Base-by-base conservation (phyloP, 2,113 vertebrate genomes). In the Corythoichthys intestinalis region DNA sequence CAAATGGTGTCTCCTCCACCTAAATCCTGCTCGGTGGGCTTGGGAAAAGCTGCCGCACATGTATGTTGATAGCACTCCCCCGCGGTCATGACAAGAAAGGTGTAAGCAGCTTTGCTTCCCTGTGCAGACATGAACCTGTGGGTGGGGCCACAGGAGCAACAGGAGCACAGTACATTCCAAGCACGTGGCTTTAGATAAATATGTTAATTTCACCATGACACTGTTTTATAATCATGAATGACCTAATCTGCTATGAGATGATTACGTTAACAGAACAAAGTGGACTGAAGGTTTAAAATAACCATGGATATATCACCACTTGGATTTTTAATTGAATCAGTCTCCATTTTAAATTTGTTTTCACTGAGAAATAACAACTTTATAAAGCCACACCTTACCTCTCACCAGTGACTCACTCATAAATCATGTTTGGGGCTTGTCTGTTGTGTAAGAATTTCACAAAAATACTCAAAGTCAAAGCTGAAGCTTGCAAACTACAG, bases 41-140 rank as follows among this genome's bases (percentile, higher is more conserved):
- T 56, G 56, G 56, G 13, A 58, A 71, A 56, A 82, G 77, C 85
- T 82, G 64, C 70, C 47, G 75, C n/a, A 53, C 69, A 49, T 17
- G 70, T 38, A 65, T 52, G 75, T 60, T 63, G 47, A 65, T 6
- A 71, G 67, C 69, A 67, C 75, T 70, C 69, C 74, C 75, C 80
- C 48, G 28, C 54, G 57, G 78, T 68, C 73, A 81, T 70, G 77
- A 83, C 77, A 67, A 82, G 76, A 69, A 76, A 79, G 80, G 85
- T 58, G 56, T 91, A 90, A 92, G 87, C 87, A 82, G 90, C 87
- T 90, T 89, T 86, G 75, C 61, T 80, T 87, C 79, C 75, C 67
- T 75, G 70, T 75, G 84, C 77, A 74, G 79, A 76, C 85, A 73
- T 67, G 83, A 83, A 79, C 79, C 74, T 67, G 78, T 83, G 82